Conservation (phyloP, 2,113 vertebrate species). For the Mobula birostris region DNA sequence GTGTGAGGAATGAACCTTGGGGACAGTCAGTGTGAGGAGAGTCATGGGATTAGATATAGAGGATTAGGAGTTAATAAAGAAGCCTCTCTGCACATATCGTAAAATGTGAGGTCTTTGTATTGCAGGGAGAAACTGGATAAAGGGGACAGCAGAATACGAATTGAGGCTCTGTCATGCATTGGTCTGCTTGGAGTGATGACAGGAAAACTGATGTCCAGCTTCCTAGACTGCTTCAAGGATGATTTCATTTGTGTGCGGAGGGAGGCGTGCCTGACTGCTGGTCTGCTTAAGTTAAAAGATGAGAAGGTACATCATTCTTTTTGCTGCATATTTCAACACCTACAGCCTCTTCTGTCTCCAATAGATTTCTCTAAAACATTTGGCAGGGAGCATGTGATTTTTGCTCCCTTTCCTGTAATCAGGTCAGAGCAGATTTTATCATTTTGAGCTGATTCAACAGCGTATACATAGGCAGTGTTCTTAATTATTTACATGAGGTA, state of each 20-base stretch:
- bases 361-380: too few relatives aligned
- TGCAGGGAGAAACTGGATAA: constrained; percentile 53
- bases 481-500: too few relatives aligned
- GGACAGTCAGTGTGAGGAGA: neutral
- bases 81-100: neutral
- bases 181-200: constrained; percentile 59
- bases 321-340: too few relatives aligned
- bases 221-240: constrained; percentile 60
- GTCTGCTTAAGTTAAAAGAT: constrained; percentile 53
- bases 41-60: neutral
- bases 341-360: too few relatives aligned
- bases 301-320: constrained; percentile 49
- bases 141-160: constrained; percentile 48
- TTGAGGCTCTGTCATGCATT: constrained; percentile 57
- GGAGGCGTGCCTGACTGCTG: constrained; percentile 61
- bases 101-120: neutral
- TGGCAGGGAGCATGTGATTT: too few relatives aligned
- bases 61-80: neutral
- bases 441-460: too few relatives aligned
- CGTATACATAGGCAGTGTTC: too few relatives aligned
- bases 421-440: too few relatives aligned
- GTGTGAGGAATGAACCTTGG: neutral
- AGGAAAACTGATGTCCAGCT: constrained; percentile 56
- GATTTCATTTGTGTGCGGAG: constrained; percentile 54
- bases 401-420: too few relatives aligned